phyloP scores from a whole-genome alignment of 2,797 vertebrate genomes.

The Pempheris klunzingeri region DNA sequence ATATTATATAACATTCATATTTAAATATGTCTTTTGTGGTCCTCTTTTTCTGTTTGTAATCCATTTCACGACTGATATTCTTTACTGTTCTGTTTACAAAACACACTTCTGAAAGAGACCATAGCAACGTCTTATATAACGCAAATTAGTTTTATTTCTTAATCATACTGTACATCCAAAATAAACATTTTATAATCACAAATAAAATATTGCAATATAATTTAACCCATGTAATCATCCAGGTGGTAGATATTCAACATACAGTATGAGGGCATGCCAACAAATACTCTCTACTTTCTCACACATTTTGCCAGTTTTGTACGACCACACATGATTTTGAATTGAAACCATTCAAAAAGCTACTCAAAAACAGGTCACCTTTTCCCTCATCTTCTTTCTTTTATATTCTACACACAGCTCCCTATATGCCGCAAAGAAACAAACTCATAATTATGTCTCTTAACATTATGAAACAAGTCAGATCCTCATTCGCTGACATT shows the following conservation, averaged over 20 bases:
- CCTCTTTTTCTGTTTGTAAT: background rate
- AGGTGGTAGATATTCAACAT: slow-evolving; percentile 67
- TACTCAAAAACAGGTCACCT: slow-evolving; percentile 39
- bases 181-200: slow-evolving; percentile 73
- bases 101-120: background rate
- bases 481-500: slow-evolving; percentile 48
- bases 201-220: slow-evolving; percentile 73
- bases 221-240: slow-evolving; percentile 68
- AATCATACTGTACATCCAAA: slow-evolving; percentile 81
- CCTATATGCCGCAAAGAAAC: slow-evolving; percentile 36
- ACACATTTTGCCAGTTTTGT: slow-evolving; percentile 50
- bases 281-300: slow-evolving; percentile 49
- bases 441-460: slow-evolving; percentile 43
- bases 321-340: slow-evolving; percentile 48
- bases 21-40: background rate
- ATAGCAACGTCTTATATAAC: slow-evolving; percentile 51
- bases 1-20: background rate
- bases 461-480: slow-evolving; percentile 51
- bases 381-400: slow-evolving; percentile 25
- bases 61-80: background rate
- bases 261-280: slow-evolving; percentile 73
- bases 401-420: slow-evolving; percentile 28
- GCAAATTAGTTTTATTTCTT: slow-evolving; percentile 71
- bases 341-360: slow-evolving; percentile 59
- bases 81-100: background rate